phyloP scores from a whole-genome alignment of 2,797 vertebrate genomes.

The Acanthopagrus latus region DNA sequence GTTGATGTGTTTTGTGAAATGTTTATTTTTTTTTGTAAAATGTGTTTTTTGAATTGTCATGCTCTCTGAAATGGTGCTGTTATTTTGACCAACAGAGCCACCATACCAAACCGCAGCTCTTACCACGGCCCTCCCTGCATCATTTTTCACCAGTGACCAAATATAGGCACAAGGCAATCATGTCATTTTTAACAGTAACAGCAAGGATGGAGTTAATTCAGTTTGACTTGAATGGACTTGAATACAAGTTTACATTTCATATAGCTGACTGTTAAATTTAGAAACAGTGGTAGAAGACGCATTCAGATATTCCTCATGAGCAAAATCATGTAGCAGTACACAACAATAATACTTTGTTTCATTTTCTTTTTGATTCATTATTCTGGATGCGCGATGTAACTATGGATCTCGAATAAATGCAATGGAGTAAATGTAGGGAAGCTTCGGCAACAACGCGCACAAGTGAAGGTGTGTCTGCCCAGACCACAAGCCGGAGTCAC shows the following conservation, averaged over 20 bases:
- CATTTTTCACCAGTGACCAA: too few relatives aligned
- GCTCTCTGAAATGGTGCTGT: too few relatives aligned
- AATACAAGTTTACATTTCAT: background rate
- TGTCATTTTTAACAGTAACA: background rate
- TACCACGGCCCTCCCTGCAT: too few relatives aligned
- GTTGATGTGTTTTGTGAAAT: too few relatives aligned
- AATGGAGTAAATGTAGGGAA: too few relatives aligned
- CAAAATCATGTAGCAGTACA: background rate
- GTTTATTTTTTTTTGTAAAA: too few relatives aligned
- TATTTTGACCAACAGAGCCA: too few relatives aligned
- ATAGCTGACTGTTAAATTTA: too few relatives aligned
- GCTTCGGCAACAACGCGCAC: background rate
- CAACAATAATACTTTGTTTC: background rate
- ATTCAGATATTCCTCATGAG: background rate
- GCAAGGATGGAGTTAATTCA: background rate
- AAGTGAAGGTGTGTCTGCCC: background rate
- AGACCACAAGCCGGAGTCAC: background rate
- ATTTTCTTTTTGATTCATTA: background rate
- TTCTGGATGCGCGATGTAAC: background rate
- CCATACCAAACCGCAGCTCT: too few relatives aligned
- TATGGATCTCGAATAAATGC: background rate
- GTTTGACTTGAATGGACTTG: background rate
- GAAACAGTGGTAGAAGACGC: background rate
- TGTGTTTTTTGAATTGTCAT: too few relatives aligned
- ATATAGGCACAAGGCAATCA: background rate